phyloP scores from a whole-genome alignment of 2,113 vertebrate species.

The Ailurus styani region DNA sequence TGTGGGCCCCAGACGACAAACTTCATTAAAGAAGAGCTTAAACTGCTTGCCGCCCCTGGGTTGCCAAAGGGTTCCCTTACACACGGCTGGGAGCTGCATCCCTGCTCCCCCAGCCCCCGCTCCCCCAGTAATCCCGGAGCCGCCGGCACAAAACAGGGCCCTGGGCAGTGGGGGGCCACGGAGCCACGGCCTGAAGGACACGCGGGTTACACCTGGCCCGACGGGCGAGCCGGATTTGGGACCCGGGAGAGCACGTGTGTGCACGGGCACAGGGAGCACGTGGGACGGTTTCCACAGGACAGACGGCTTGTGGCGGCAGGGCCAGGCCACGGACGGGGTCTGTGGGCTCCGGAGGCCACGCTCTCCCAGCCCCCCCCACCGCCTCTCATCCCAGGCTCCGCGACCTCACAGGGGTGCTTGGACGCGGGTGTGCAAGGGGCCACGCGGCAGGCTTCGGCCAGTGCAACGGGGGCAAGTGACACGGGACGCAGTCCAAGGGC shows the following conservation, averaged over 20 bases:
- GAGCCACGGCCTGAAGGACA: not conserved
- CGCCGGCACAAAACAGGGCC: not conserved
- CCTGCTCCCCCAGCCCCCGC: not conserved
- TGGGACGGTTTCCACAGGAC: not conserved
- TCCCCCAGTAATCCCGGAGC: not conserved
- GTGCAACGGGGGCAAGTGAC: not conserved
- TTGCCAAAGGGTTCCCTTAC: not conserved
- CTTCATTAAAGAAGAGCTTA: no score
- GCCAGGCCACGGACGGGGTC: not conserved
- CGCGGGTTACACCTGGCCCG: not conserved
- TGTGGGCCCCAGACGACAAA: accelerated
- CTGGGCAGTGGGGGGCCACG: not conserved
- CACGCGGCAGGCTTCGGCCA: not conserved
- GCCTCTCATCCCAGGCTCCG: not conserved
- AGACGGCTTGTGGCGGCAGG: not conserved
- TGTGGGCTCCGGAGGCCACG: not conserved
- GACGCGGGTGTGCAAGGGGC: not conserved
- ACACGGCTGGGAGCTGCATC: not conserved
- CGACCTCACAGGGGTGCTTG: not conserved
- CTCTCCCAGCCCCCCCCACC: not conserved
- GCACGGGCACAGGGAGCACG: no score
- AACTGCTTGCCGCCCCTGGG: not conserved
- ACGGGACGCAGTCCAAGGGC: not conserved
- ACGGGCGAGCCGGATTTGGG: not conserved
- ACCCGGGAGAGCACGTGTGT: no score